Evolutionary conservation across 1,140 invertebrate species (phyloP), one percentile per base, ranked within the genome.

Genomic region (Drepana arcuata): DNA sequence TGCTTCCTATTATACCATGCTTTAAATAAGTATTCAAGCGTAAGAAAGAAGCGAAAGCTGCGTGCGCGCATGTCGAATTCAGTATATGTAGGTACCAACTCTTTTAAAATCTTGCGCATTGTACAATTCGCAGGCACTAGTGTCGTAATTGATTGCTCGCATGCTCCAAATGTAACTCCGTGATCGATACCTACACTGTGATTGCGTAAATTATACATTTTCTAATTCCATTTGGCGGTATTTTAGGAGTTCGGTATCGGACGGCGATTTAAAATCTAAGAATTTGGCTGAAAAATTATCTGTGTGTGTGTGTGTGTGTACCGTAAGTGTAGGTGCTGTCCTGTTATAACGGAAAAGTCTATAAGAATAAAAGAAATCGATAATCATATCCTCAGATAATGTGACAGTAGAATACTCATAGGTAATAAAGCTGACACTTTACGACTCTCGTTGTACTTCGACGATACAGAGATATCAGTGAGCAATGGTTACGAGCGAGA

Each of bases 11-110:
- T 46, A 40, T 43, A 26, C 14, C 26, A 32, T 40, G 29, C 23
- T 41, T 43, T 45, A 33, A 47, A 44, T 38, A 41, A 34, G 34
- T 54, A 42, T 38, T 51, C 27, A 35, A 47, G 47, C 55, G 54
- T 64, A 56, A 60, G 47, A 49, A 50, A 55, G 48, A 58, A 67
- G 61, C 61, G 67, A 71, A 68, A 68, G 67, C 63, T 54, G 43
- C 29, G 57, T 46, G 49, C 29, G 45, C 40, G 46, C 50, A 38
- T 59, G 48, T 49, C 54, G 43, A 54, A 55, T 48, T 53, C 39
- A 25, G 45, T 18, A 43, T 29, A n/a, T n/a, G n/a, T n/a, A n/a
- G n/a, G n/a, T n/a, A n/a, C n/a, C n/a, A n/a, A n/a, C 9, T 50
- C 28, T 57, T 53, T 62, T 47, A 44, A 49, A 53, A 62, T 57